A percentile compares a stretch with the other conserved stretches of the same genome.
Evolutionary conservation across 1,140 invertebrate species (phyloP).

Genomic region (Drosophila sulfurigaster): DNA sequence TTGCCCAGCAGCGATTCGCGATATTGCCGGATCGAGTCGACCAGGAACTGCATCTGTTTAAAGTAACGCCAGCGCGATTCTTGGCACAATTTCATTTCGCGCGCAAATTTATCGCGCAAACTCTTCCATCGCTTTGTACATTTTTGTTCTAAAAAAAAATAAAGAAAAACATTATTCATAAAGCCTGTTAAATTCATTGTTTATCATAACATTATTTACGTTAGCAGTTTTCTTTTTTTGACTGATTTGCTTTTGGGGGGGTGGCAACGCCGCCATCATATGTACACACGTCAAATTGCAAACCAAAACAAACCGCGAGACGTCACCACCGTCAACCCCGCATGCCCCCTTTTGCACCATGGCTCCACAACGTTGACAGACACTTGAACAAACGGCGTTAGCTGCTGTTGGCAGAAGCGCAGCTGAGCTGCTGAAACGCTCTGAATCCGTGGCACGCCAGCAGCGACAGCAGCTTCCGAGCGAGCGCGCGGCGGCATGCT

Average conservation of each 20-base stretch:
- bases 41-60: conserved; percentile 82
- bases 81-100: conserved; percentile 81
- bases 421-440: conserved; percentile 47
- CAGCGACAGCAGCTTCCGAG: conserved; percentile 67
- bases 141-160: conserved; percentile 74
- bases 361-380: conserved; percentile 10
- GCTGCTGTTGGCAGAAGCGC: conserved; percentile 57
- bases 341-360: neutral
- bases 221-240: conserved; percentile 15
- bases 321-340: conserved; percentile 36
- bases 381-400: conserved; percentile 54
- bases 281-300: conserved; percentile 58
- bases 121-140: conserved; percentile 84
- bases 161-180: neutral
- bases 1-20: conserved; percentile 79
- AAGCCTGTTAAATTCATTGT: neutral
- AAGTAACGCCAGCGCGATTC: conserved; percentile 84
- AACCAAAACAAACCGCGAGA: conserved; percentile 74
- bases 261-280: conserved; percentile 41
- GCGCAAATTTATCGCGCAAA: conserved; percentile 79
- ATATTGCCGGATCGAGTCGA: conserved; percentile 80
- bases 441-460: conserved; percentile 54
- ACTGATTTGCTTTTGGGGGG: conserved; percentile 3
- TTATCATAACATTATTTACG: neutral
- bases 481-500: conserved; percentile 55